These are phyloP conservation scores for Macheiramphus alcinus DNA, from an alignment of 2,113 vertebrate genomes.

Conservation along the genomic window DNA sequence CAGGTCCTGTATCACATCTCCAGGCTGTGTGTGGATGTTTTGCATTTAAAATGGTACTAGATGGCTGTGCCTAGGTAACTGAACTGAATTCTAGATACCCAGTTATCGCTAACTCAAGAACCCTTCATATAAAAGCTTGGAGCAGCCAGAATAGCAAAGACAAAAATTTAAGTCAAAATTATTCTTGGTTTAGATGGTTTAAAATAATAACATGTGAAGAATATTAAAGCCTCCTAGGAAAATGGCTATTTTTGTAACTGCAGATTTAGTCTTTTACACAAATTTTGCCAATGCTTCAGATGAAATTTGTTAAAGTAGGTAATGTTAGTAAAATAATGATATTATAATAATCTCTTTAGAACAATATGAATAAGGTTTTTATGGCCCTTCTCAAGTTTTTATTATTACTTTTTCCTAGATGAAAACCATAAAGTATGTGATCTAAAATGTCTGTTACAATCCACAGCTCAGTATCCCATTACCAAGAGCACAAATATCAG, in stretches of 20 bases:
- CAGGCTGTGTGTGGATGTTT: neutral
- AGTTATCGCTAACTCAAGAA: neutral
- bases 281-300: neutral
- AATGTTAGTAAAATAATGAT: constrained; percentile 11
- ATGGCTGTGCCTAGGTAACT: neutral
- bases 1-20: neutral
- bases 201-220: constrained; percentile 9
- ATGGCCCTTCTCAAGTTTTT: neutral
- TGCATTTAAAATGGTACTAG: neutral
- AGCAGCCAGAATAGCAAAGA: neutral
- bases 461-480: neutral
- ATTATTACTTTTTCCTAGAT: neutral
- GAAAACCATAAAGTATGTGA: neutral
- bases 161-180: neutral
- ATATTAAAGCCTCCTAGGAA: neutral
- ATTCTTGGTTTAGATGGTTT: neutral
- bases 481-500: neutral
- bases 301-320: neutral
- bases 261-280: neutral
- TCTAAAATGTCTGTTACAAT: constrained; percentile 1
- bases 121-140: neutral
- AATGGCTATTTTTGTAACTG: neutral
- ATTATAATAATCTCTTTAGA: neutral
- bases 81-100: neutral
- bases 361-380: neutral